Conservation (phyloP, 2,797 vertebrate genomes). For the Gorsachius magnificus region DNA sequence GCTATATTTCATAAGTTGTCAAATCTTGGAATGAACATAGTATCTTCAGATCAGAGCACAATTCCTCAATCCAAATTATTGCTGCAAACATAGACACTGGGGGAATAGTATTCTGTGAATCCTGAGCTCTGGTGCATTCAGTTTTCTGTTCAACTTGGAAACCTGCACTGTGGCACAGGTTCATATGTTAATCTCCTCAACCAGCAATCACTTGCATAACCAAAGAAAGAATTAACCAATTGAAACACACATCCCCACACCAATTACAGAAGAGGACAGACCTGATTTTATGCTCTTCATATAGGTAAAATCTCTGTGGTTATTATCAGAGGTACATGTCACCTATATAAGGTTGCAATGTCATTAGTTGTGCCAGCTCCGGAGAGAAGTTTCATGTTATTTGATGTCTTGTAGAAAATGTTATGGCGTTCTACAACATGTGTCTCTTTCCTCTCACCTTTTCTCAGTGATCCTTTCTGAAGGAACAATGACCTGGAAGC, state of each 20-base stretch:
- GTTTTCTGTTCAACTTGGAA: background rate
- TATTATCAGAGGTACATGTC: background rate
- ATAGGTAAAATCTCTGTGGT: background rate
- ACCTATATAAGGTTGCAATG: background rate
- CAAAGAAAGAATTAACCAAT: background rate
- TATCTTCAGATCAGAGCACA: background rate
- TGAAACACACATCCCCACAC: background rate
- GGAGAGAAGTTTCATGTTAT: background rate
- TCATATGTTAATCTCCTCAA: background rate
- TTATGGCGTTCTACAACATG: background rate
- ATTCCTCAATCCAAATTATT: background rate
- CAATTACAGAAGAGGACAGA: background rate
- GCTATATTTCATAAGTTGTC: background rate
- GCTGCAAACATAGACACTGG: background rate
- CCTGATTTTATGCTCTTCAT: background rate
- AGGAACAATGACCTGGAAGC: background rate
- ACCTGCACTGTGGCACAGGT: background rate
- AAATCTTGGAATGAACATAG: background rate
- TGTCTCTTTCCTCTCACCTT: background rate
- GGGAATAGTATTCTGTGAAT: background rate
- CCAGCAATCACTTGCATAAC: background rate
- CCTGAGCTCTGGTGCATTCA: accelerated
- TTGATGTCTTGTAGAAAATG: background rate
- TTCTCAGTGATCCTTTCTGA: background rate
- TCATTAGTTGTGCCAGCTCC: background rate